Evolutionary conservation across 1,140 invertebrate species (phyloP).

Genomic region (Brachionus manjavacas): DNA sequence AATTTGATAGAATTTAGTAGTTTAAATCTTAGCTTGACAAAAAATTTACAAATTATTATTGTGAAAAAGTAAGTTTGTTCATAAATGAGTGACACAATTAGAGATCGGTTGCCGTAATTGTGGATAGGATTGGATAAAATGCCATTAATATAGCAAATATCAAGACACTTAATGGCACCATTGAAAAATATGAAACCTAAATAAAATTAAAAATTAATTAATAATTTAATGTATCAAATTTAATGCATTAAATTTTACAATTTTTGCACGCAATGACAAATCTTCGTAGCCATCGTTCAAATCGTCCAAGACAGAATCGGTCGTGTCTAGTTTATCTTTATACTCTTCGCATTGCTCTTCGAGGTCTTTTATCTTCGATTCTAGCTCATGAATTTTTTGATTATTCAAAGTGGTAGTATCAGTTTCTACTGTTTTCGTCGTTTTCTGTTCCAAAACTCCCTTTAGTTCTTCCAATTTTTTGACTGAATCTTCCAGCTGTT

Average conservation of each 20-base stretch:
- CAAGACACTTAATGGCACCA: slow-evolving; percentile 13
- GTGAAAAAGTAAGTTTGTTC: background rate
- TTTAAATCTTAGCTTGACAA: background rate
- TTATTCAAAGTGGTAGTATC: background rate
- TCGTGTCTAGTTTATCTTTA: slow-evolving; percentile 20
- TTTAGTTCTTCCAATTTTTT: background rate
- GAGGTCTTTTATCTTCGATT: background rate
- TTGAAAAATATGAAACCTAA: slow-evolving; percentile 39
- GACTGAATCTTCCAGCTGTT: background rate
- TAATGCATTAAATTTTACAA: background rate
- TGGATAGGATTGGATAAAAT: slow-evolving; percentile 36
- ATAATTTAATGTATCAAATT: too few species aligned
- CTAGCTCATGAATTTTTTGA: background rate
- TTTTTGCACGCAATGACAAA: slow-evolving; percentile 23
- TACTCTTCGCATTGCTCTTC: slow-evolving; percentile 1
- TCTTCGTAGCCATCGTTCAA: slow-evolving; percentile 14
- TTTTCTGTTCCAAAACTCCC: background rate
- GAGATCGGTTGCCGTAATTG: slow-evolving; percentile 8
- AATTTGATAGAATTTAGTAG: background rate
- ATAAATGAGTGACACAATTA: background rate
- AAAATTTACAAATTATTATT: background rate
- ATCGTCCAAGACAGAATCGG: background rate
- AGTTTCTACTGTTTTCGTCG: background rate
- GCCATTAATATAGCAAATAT: slow-evolving; percentile 27
- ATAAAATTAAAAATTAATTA: background rate